A percentile compares a stretch with the other conserved stretches of the same genome.
These are phyloP conservation scores for Xestia ashworthii DNA, from an alignment of 2,888 invertebrate genomes.

Conservation along the genomic window DNA sequence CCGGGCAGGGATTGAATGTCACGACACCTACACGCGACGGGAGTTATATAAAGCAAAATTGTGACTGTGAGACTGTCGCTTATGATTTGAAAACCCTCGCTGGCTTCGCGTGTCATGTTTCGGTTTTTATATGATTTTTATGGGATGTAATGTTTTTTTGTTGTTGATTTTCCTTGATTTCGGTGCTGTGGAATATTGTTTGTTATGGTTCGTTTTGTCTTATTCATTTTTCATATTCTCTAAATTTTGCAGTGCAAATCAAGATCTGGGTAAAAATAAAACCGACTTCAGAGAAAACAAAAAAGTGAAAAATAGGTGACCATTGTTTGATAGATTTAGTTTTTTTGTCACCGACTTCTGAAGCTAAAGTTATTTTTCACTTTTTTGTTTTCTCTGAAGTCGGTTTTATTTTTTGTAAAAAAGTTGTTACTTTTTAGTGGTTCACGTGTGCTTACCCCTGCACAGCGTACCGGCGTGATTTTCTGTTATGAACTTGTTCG, in stretches of 20 bases:
- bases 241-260: not conserved
- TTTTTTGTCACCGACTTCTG: too few species aligned
- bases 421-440: too few species aligned
- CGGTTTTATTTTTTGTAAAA: too few species aligned
- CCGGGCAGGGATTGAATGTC: constrained; percentile 27
- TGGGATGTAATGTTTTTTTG: not conserved
- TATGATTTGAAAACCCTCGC: constrained; percentile 20
- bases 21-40: not conserved
- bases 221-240: not conserved
- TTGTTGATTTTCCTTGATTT: constrained; percentile 3
- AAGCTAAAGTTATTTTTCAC: too few species aligned
- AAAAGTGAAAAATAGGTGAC: too few species aligned
- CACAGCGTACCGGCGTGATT: too few species aligned
- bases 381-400: too few species aligned
- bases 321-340: too few species aligned
- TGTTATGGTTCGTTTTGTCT: not conserved
- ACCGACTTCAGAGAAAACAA: too few species aligned
- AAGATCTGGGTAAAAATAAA: too few species aligned
- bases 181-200: not conserved
- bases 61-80: constrained; percentile 12
- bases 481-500: too few species aligned
- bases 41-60: constrained; percentile 34
- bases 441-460: too few species aligned
- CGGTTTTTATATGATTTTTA: constrained; percentile 29
- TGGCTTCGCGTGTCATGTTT: constrained; percentile 36